Evolutionary conservation across 2,113 vertebrate genomes (phyloP).

Genomic region (Noctilio leporinus): DNA sequence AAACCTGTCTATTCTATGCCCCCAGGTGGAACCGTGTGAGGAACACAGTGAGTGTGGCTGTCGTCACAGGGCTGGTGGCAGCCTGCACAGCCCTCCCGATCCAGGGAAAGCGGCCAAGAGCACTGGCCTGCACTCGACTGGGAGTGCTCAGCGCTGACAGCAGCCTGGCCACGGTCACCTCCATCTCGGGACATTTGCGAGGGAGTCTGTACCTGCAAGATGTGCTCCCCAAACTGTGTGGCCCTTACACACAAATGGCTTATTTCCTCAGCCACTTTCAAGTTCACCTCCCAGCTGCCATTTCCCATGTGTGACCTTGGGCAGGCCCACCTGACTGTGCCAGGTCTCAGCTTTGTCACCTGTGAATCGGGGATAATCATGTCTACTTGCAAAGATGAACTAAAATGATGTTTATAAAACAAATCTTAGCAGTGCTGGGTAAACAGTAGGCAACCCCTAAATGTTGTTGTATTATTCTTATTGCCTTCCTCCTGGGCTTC

Average conservation of each 20-base stretch:
- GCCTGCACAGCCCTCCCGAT: background rate
- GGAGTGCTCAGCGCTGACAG: background rate
- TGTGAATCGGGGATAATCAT: background rate
- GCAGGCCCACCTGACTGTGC: background rate
- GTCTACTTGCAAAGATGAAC: background rate
- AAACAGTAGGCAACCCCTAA: background rate
- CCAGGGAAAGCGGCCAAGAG: background rate
- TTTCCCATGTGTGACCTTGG: background rate
- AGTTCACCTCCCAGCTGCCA: background rate
- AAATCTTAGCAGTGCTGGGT: background rate
- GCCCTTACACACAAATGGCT: background rate
- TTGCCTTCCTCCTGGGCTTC: background rate
- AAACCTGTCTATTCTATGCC: background rate
- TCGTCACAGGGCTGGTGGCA: fast-evolving
- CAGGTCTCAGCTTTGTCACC: background rate
- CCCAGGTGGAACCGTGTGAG: background rate
- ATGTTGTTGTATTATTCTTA: background rate
- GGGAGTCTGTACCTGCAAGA: background rate
- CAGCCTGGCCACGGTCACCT: background rate
- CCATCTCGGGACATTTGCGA: background rate
- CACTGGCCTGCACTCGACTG: background rate
- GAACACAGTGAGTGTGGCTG: background rate
- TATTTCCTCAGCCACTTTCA: background rate
- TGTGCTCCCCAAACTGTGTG: background rate
- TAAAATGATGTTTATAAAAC: background rate